Conservation (phyloP, 92 coral and sea anemone genomes). For the Parazoanthus darwini region DNA sequence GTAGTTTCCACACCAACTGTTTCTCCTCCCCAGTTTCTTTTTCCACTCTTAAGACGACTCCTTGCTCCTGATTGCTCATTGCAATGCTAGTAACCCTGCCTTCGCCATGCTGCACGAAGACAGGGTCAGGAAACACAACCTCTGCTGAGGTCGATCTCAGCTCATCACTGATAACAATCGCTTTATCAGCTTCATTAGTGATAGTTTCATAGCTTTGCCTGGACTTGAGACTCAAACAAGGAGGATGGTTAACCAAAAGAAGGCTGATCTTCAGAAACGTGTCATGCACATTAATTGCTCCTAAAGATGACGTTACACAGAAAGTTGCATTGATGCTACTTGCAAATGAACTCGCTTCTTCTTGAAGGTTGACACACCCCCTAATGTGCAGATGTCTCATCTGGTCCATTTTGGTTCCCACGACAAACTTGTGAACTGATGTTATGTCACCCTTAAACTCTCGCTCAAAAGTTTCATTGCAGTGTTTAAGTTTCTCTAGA, state of each 20-base stretch:
- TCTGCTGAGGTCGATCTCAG: conserved; percentile 20
- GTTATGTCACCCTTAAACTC: conserved; percentile 45
- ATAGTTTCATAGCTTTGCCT: neutral
- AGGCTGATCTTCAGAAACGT: conserved; percentile 52
- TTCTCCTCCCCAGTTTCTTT: conserved; percentile 12
- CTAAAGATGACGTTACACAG: conserved; percentile 60
- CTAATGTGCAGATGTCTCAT: conserved; percentile 23
- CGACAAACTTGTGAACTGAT: conserved; percentile 54
- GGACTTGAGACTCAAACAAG: neutral
- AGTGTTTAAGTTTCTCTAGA: conserved; percentile 50
- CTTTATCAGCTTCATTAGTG: neutral
- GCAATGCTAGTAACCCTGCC: conserved; percentile 13
- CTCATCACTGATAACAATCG: conserved; percentile 6
- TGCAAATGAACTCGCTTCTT: conserved; percentile 53
- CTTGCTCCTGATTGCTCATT: conserved; percentile 32
- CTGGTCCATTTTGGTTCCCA: conserved; percentile 65
- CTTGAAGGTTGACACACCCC: conserved; percentile 45
- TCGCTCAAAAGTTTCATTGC: conserved; percentile 47
- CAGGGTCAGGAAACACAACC: conserved; percentile 19
- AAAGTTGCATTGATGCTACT: conserved; percentile 56
- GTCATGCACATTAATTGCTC: conserved; percentile 49
- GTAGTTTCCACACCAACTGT: conserved; percentile 4
- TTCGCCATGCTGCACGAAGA: conserved; percentile 9
- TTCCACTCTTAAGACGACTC: conserved; percentile 20
- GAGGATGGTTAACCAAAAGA: neutral